Evolutionary conservation across 2,888 invertebrate genomes (phyloP).

Genomic region (Synanthedon andrenaeformis): DNA sequence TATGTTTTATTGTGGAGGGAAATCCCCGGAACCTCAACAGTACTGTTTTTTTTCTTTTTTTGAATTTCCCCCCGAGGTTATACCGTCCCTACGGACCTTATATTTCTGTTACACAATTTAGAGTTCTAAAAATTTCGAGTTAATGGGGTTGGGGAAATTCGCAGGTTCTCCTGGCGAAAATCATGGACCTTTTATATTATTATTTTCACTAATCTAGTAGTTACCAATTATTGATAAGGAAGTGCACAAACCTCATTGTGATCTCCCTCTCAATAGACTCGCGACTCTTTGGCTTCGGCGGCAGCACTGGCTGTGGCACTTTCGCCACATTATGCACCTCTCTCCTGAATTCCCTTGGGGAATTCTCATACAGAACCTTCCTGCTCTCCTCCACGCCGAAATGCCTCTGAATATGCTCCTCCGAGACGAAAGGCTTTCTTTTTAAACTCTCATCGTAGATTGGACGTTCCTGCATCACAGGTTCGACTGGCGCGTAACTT

Average conservation of each 20-base stretch:
- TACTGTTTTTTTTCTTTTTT: too few relatives aligned
- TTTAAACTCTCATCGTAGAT: constrained; percentile 41
- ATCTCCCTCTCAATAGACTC: constrained; percentile 62
- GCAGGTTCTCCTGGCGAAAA: too few relatives aligned
- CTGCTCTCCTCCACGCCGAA: constrained; percentile 60
- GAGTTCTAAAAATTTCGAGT: too few relatives aligned
- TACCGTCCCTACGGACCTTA: too few relatives aligned
- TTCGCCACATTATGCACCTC: constrained; percentile 18
- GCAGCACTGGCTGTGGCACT: constrained; percentile 36
- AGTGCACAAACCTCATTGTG: constrained; percentile 47
- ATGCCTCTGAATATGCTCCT: constrained; percentile 58
- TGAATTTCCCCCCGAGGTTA: too few relatives aligned
- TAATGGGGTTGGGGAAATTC: too few relatives aligned
- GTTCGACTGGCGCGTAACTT: constrained; percentile 25
- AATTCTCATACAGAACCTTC: constrained; percentile 39
- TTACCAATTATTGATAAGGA: too few relatives aligned
- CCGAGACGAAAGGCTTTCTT: constrained; percentile 57
- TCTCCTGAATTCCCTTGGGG: constrained; percentile 19
- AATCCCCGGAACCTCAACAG: too few relatives aligned
- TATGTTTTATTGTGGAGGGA: too few relatives aligned
- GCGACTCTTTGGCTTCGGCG: constrained; percentile 50
- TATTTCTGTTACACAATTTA: too few relatives aligned
- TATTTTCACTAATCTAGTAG: too few relatives aligned
- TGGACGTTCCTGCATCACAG: constrained; percentile 30
- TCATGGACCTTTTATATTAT: too few relatives aligned